Base-by-base conservation (phyloP, 2,113 vertebrate species). In the Syrmaticus mikado region DNA sequence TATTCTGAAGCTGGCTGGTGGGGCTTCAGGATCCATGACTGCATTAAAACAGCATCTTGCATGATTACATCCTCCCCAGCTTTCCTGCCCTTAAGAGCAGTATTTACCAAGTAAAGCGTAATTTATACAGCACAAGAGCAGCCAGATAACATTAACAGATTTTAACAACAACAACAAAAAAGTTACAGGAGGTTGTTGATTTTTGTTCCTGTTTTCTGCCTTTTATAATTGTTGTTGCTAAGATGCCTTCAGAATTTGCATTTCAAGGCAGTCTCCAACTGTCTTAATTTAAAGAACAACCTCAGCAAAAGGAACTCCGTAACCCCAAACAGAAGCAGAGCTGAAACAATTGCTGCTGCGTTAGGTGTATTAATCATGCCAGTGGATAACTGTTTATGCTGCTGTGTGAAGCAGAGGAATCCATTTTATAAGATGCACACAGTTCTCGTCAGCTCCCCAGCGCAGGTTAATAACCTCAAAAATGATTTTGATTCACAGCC, bases 231-330 rank as follows among this genome's bases (percentile, higher is more conserved):
- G 81, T 50, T 93, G 76, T 90, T 94, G 93, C 80, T 86, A 92
- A 84, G 80, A 57, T 92, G 81, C 83, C 58, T 72, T 40, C 58
- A 55, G 53, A 73, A 91, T 96, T 85, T 93, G 74, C 91, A 93
- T 89, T 94, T 84, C 50, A 60, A 86, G 71, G 83, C 52, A 24
- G 57, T 62, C 57, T 86, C 52, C 78, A 89, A 70, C 24, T 53
- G 36, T 45, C 50, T 52, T 92, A 79, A 74, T 82, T 82, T 87
- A 64, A 82, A 83, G 46, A 70, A 74, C 38, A 82, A 73, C 79
- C 68, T 93, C 60, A 68, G 72, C 41, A 74, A 76, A 64, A 71
- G 79, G 43, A 50, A n/a, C 64, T 70, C 61, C 57, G 10, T 48
- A 67, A n/a, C 17, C 72, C 80, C 11, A 71, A 85, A 30, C 0